Conservation (phyloP, 2,888 invertebrate genomes). For the Tachina lurida region DNA sequence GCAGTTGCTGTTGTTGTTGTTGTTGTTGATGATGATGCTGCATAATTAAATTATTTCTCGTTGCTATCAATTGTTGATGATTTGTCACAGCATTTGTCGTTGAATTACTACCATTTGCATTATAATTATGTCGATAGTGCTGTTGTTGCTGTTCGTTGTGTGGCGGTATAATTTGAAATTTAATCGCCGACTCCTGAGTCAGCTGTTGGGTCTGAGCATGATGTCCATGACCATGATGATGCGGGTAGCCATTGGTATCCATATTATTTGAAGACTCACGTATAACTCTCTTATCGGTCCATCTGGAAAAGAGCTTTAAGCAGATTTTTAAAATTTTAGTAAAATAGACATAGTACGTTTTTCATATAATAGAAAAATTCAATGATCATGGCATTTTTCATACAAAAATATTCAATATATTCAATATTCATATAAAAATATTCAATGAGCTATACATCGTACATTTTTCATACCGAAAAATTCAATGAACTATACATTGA, state of each 20-base stretch:
- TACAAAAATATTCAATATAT: too few species aligned
- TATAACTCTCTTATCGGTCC: constrained; percentile 80
- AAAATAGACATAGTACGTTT: too few species aligned
- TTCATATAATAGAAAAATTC: too few species aligned
- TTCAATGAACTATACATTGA: too few species aligned
- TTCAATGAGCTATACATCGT: too few species aligned
- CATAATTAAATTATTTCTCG: constrained; percentile 80
- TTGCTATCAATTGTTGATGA: constrained; percentile 73
- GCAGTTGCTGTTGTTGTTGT: constrained; percentile 76
- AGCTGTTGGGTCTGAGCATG: constrained; percentile 79
- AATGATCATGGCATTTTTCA: too few species aligned
- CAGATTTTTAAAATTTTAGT: not conserved
- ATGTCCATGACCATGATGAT: constrained; percentile 77
- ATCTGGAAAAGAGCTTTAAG: constrained; percentile 81
- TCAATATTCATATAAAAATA: too few species aligned
- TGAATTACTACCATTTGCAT: constrained; percentile 67
- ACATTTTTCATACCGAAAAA: too few species aligned
- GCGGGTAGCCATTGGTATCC: constrained; percentile 76
- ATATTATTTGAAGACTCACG: constrained; percentile 75
- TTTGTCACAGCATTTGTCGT: constrained; percentile 67
- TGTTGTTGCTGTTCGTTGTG: constrained; percentile 78
- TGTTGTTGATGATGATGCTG: constrained; percentile 79
- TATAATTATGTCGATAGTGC: constrained; percentile 75
- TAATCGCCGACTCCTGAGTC: constrained; percentile 81
- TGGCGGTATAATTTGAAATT: constrained; percentile 82